Evolutionary conservation across 2,888 invertebrate genomes (phyloP).

Genomic region (Lamellibrachia satsuma): DNA sequence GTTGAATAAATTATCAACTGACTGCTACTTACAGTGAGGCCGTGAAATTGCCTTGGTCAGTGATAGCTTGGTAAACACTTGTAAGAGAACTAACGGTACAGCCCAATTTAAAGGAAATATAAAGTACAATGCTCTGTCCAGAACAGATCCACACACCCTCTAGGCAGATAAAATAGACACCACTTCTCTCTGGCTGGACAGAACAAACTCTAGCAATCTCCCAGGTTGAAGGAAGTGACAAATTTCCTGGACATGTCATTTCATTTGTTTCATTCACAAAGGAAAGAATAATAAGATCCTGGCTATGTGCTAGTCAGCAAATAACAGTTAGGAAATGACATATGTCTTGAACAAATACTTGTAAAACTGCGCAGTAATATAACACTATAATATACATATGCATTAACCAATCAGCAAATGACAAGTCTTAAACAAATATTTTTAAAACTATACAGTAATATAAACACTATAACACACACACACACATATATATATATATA

Average conservation of each 20-base stretch:
- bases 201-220: not conserved
- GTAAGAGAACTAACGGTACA: not conserved
- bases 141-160: not conserved
- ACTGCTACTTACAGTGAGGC: not conserved
- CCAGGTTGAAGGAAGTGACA: not conserved
- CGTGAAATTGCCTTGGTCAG: not conserved
- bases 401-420: not conserved
- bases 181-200: not conserved
- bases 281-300: not conserved
- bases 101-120: not conserved
- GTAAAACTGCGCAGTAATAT: not conserved
- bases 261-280: not conserved
- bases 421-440: not conserved
- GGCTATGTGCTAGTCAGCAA: not conserved
- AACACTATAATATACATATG: not conserved
- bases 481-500: too few species aligned
- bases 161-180: not conserved
- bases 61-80: slow-evolving; percentile 5
- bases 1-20: not conserved
- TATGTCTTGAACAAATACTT: not conserved
- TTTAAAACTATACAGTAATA: not conserved
- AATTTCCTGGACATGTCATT: not conserved
- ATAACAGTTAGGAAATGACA: not conserved
- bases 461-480: not conserved
- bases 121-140: not conserved